Evolutionary conservation across 2,113 vertebrate genomes (phyloP).

Genomic region (Motacilla tschutschensis): DNA sequence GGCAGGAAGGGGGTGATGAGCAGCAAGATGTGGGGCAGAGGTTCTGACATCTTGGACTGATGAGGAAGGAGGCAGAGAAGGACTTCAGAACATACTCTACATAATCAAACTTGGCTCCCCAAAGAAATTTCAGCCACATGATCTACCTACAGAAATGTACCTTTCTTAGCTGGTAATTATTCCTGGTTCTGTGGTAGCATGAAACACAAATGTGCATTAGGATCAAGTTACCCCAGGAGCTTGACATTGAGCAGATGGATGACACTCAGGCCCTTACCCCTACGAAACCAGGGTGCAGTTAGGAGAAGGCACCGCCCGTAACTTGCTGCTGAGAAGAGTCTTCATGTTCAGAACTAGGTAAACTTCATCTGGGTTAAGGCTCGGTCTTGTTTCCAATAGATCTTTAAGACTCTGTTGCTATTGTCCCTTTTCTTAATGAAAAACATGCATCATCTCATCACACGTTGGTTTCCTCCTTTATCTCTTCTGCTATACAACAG

Average conservation of each 20-base stretch:
- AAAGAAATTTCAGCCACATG: not conserved
- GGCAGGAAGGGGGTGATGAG: not conserved
- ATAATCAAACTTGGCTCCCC: not conserved
- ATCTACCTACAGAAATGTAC: not conserved
- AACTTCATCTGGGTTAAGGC: not conserved
- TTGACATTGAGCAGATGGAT: not conserved
- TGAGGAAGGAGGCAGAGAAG: not conserved
- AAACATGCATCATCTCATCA: not conserved
- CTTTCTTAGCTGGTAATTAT: not conserved
- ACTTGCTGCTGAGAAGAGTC: not conserved
- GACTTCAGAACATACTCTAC: not conserved
- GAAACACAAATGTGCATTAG: not conserved
- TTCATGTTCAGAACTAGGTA: not conserved
- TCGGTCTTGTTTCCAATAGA: not conserved
- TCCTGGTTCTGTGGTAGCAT: not conserved
- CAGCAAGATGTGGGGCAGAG: not conserved
- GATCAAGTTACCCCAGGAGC: not conserved
- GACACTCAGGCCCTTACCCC: not conserved
- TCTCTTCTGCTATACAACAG: not conserved
- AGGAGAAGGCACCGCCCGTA: not conserved
- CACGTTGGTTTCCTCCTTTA: not conserved
- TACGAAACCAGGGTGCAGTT: not conserved
- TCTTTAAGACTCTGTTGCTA: not conserved
- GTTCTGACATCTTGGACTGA: not conserved
- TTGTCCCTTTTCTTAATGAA: conserved; percentile 24